Conservation (phyloP, 1,140 invertebrate species). For the Cecropterus lyciades region DNA sequence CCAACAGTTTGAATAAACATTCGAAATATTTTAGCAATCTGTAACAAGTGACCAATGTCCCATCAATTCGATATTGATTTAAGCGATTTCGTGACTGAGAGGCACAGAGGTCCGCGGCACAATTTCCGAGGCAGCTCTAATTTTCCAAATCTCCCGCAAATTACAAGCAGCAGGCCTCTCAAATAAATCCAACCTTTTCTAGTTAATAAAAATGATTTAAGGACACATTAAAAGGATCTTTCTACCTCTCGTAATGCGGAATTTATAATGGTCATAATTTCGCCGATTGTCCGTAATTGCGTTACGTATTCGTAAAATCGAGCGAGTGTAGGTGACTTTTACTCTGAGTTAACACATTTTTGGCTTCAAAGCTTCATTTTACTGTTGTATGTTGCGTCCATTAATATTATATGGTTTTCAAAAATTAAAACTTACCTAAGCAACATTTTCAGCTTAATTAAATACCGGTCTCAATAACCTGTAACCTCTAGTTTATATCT, state of each 20-base stretch:
- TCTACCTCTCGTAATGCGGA: slow-evolving; percentile 56
- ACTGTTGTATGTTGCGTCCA: too few species aligned
- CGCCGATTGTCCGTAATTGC: slow-evolving; percentile 60
- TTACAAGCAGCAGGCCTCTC: slow-evolving; percentile 56
- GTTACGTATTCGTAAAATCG: slow-evolving; percentile 41
- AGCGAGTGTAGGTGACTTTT: neutral
- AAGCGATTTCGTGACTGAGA: slow-evolving; percentile 22
- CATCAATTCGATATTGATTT: slow-evolving; percentile 26
- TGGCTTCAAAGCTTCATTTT: too few species aligned
- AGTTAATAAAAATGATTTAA: slow-evolving; percentile 80
- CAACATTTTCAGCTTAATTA: too few species aligned
- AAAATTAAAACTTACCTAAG: too few species aligned
- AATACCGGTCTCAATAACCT: too few species aligned
- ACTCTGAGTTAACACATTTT: neutral
- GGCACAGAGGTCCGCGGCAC: neutral
- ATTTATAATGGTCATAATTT: slow-evolving; percentile 72
- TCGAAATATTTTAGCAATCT: slow-evolving; percentile 13
- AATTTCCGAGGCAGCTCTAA: slow-evolving; percentile 36
- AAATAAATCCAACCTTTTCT: slow-evolving; percentile 73
- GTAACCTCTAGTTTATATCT: too few species aligned
- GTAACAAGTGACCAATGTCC: slow-evolving; percentile 23
- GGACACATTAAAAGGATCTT: slow-evolving; percentile 70
- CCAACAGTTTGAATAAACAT: slow-evolving; percentile 14
- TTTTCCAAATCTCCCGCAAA: slow-evolving; percentile 50
- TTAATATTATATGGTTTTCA: too few species aligned